Conservation (phyloP, 23 tunicate genomes). For the Ascidia mentula region DNA sequence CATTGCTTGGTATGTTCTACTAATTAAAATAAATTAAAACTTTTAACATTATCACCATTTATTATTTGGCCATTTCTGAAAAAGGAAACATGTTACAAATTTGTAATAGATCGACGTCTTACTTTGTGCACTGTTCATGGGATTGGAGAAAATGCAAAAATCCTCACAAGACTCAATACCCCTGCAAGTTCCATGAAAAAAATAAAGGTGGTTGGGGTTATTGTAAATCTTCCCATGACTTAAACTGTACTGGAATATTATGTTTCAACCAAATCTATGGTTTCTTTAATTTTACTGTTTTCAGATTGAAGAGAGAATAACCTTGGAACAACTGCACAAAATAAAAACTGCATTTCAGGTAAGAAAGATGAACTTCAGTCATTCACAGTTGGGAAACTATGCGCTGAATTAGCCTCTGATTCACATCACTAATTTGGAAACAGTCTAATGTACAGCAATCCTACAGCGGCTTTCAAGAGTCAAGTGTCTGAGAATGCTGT, state of each 20-base stretch:
- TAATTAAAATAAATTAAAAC: no score
- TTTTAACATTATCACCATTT: no score
- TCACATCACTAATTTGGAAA: not conserved
- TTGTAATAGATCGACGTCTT: conserved; percentile 57
- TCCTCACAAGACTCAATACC: conserved; percentile 69
- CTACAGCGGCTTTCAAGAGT: not conserved
- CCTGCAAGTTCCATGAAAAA: conserved; percentile 62
- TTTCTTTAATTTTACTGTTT: not conserved
- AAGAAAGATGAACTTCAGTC: not conserved
- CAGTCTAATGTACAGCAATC: not conserved
- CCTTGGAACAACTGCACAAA: conserved; percentile 82
- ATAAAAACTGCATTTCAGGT: conserved; percentile 85
- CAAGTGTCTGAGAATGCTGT: not conserved
- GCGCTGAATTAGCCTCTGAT: not conserved
- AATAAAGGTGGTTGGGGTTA: conserved; percentile 59
- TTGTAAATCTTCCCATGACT: no score
- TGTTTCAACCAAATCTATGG: not conserved
- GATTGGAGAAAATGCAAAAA: conserved; percentile 67
- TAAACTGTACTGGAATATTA: no score
- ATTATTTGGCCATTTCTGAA: not conserved
- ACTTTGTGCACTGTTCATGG: conserved; percentile 67
- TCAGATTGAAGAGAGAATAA: conserved; percentile 87
- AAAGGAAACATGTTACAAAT: not conserved
- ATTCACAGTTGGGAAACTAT: no score
- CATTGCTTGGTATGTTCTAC: not conserved